Conservation (phyloP, 23 tunicate genomes). For the Styela plicata region DNA sequence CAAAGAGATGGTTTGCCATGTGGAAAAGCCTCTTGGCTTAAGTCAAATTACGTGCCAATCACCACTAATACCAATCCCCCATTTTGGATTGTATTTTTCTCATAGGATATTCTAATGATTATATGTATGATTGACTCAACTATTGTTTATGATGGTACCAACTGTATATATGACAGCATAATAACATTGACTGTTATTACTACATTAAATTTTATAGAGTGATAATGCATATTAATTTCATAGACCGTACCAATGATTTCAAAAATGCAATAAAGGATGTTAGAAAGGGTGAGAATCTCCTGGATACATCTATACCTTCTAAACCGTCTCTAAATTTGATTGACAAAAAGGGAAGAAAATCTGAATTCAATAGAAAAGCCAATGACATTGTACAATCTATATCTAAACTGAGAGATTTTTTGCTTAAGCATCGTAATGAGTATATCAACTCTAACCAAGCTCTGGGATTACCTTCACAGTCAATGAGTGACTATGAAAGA, state of each 20-base stretch:
- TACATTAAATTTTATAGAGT: background rate
- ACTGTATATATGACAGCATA: no score
- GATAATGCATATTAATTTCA: background rate
- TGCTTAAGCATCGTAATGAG: conserved; percentile 36
- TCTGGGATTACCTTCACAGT: background rate
- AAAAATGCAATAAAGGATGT: conserved; percentile 13
- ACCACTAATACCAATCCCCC: no score
- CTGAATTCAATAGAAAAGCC: conserved; percentile 20
- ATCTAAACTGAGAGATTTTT: conserved; percentile 46
- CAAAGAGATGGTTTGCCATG: no score
- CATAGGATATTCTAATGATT: no score
- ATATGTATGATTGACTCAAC: no score
- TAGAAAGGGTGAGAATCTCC: conserved; percentile 9
- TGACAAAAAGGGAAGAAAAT: background rate
- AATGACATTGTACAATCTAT: conserved; percentile 23
- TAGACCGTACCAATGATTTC: conserved; percentile 37
- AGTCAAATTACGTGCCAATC: no score
- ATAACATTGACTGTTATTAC: no score
- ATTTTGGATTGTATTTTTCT: no score
- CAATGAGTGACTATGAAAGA: conserved; percentile 55
- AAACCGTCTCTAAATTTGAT: background rate
- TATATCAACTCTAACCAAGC: conserved; percentile 30
- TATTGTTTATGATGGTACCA: no score
- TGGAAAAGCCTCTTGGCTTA: no score
- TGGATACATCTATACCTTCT: background rate